Conservation (phyloP, 2,797 vertebrate genomes). For the Odontamblyopus rebecca region DNA sequence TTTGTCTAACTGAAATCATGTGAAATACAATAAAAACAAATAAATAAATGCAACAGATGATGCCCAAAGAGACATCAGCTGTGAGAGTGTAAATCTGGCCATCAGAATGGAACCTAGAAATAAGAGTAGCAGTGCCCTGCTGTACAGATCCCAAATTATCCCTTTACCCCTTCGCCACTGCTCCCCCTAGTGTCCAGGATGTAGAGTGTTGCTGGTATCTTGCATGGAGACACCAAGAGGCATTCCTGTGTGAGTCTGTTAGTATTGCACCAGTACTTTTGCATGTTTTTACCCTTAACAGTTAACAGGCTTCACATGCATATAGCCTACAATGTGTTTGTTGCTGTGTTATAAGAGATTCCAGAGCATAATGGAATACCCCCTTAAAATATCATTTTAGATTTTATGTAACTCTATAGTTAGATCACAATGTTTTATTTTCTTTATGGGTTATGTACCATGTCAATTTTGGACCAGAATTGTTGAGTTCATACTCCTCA, state of each 20-base stretch:
- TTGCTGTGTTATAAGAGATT: not conserved
- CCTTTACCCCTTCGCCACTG: constrained; percentile 12
- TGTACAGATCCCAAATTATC: constrained; percentile 26
- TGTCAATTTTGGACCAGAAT: not conserved
- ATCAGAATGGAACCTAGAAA: constrained; percentile 41
- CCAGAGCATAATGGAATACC: not conserved
- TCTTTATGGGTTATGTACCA: not conserved
- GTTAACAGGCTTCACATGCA: not conserved
- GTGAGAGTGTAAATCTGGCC: constrained; percentile 50
- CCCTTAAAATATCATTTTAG: not conserved
- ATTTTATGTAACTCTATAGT: not conserved
- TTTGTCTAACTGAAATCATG: not conserved
- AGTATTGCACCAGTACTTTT: not conserved
- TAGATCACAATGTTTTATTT: not conserved
- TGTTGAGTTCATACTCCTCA: too few species aligned
- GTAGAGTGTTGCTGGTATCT: constrained; percentile 18
- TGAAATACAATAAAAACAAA: not conserved
- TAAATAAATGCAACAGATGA: not conserved
- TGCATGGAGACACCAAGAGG: constrained; percentile 9
- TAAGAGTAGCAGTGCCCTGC: constrained; percentile 40
- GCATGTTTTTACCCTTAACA: not conserved
- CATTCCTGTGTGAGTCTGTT: constrained; percentile 12
- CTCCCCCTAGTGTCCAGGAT: constrained; percentile 27
- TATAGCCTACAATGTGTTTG: not conserved
- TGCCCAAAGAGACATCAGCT: not conserved